phyloP scores from a whole-genome alignment of 1,140 invertebrate species.

The Samia ricini region DNA sequence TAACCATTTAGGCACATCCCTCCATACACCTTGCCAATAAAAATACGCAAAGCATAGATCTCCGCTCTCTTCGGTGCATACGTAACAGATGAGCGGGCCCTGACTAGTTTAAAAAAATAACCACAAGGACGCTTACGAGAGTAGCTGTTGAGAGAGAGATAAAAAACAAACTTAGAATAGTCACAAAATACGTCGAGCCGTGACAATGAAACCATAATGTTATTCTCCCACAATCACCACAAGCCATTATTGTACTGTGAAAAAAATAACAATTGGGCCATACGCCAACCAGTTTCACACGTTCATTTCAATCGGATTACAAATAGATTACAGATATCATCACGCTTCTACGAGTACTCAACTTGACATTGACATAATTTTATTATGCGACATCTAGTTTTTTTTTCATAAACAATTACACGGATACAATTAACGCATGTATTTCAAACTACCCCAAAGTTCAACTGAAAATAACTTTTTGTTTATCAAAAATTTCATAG shows the following conservation, averaged over 20 bases:
- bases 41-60: too few relatives aligned
- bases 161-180: not conserved
- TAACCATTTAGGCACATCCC: too few relatives aligned
- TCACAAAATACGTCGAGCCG: constrained; percentile 1
- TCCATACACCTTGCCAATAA: too few relatives aligned
- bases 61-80: too few relatives aligned
- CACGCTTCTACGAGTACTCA: constrained; percentile 25
- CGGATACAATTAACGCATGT: not conserved
- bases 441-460: too few relatives aligned
- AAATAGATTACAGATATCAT: constrained; percentile 34
- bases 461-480: too few relatives aligned
- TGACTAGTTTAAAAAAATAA: not conserved
- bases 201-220: constrained; percentile 25
- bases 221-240: constrained; percentile 28
- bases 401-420: not conserved
- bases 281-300: constrained; percentile 39
- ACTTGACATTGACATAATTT: not conserved
- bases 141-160: not conserved
- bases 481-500: too few relatives aligned
- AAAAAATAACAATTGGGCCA: constrained; percentile 42
- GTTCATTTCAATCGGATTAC: constrained; percentile 33
- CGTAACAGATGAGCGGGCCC: too few relatives aligned
- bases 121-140: not conserved
- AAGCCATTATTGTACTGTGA: constrained; percentile 24
- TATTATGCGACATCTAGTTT: not conserved